Evolutionary conservation across 2,797 vertebrate genomes (phyloP), one percentile per base, ranked within the genome.

Genomic region (Anableps anableps): DNA sequence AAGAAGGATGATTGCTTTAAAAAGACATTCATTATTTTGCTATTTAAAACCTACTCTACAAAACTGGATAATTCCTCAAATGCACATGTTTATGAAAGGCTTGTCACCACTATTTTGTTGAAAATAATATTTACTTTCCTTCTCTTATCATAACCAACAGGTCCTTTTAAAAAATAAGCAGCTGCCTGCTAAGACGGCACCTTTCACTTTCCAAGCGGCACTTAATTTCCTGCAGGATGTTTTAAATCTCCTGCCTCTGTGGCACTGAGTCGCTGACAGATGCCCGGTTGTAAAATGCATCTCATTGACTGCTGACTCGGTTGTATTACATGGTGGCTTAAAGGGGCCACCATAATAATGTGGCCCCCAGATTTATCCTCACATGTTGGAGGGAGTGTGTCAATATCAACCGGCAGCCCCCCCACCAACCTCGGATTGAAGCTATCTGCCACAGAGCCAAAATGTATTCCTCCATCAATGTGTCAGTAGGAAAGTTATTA

Each of bases 401-500:
- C 94, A 91, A 94, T 94, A 94, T 93, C 74, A 43, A 72, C 72
- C 79, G 48, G 79, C 43, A 47, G 29, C 66, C 41, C 47, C 73
- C 26, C 79, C 66, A 84, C 66, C 73, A 75, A 76, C 86, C 85
- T 92, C 86, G 88, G 94, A 92, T 91, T 93, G 88, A 87, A 90
- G 86, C 88, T 91, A 92, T 94, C 89, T 88, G 82, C 89, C 76
- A 78, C 86, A 76, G 82, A 89, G 88, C 91, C 86, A 66, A 83
- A 93, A 92, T 89, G 94, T 92, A 92, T 94, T 94, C 92, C 85
- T 82, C 83, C 88, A 93, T 92, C 91, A 91, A 92, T 89, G 92
- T 95, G 95, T 95, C 95, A 93, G 86, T 88, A 74, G 87, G 84
- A 92, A 95, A 93, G 93, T 93, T 94, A 95, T 94, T 95, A 95